These are phyloP conservation scores for Darevskia mixta DNA, from an alignment of 2,797 vertebrate genomes.

Conservation along the genomic window DNA sequence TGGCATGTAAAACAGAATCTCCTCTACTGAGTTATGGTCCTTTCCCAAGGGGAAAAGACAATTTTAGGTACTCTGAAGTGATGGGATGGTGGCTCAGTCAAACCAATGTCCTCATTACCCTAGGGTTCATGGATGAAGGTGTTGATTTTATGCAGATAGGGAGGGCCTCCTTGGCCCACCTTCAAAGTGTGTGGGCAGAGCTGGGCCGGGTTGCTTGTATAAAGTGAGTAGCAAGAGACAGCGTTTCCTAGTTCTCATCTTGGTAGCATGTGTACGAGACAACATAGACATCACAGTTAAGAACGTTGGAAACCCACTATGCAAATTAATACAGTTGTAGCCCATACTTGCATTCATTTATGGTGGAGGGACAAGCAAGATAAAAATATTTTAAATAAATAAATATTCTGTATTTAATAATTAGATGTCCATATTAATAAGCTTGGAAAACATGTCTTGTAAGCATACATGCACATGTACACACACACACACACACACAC, in stretches of 20 bases:
- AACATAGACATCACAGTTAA: neutral
- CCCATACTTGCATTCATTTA: neutral
- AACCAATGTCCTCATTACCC: no score
- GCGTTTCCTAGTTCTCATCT: neutral
- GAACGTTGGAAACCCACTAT: neutral
- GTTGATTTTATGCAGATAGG: neutral
- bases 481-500: no score
- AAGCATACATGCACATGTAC: no score
- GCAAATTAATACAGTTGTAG: neutral
- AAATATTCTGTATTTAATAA: neutral
- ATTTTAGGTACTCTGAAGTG: no score
- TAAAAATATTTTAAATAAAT: neutral
- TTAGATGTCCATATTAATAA: neutral
- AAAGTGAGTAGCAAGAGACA: neutral
- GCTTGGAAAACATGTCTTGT: neutral
- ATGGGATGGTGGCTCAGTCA: no score
- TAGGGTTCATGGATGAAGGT: no score
- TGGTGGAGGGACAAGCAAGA: neutral
- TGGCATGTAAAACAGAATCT: no score
- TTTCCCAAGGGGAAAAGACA: no score
- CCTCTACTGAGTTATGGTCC: no score
- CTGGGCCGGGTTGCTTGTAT: neutral
- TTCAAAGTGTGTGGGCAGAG: neutral
- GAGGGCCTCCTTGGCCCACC: neutral
- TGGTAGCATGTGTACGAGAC: neutral